phyloP scores from a whole-genome alignment of 2,113 vertebrate species.

The Nerophis lumbriciformis region DNA sequence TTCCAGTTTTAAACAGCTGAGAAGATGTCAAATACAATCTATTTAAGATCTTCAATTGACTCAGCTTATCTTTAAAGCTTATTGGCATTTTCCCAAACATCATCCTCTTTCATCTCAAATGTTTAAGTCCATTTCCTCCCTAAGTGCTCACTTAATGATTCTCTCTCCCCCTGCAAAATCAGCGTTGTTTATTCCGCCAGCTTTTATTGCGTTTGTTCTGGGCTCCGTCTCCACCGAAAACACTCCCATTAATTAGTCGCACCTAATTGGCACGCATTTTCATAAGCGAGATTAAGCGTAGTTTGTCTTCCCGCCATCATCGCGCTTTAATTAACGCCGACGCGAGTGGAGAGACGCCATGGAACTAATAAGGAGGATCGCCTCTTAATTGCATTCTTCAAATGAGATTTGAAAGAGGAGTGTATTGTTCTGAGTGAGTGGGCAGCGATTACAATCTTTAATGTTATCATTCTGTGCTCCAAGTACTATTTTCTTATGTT shows the following conservation, averaged over 20 bases:
- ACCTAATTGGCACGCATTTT: constrained; percentile 22
- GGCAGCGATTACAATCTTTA: constrained; percentile 28
- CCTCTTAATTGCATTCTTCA: constrained; percentile 22
- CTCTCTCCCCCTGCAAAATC: constrained; percentile 4
- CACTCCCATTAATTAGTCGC: constrained; percentile 19
- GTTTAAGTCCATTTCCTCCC: neutral
- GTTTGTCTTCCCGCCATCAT: constrained; percentile 33
- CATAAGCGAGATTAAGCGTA: constrained; percentile 30
- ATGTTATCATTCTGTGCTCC: neutral
- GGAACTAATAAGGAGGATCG: constrained; percentile 12
- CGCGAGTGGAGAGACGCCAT: constrained; percentile 2
- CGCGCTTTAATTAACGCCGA: constrained; percentile 22
- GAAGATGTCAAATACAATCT: too few relatives aligned
- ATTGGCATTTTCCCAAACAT: too few relatives aligned
- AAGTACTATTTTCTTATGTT: constrained; percentile 13
- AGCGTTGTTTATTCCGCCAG: too few relatives aligned
- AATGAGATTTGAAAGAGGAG: constrained; percentile 20
- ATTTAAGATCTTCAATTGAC: too few relatives aligned
- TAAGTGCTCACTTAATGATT: neutral
- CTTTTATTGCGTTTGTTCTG: neutral
- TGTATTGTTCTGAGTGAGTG: constrained; percentile 11
- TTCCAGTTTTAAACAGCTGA: too few relatives aligned
- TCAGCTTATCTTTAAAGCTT: too few relatives aligned
- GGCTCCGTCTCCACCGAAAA: too few relatives aligned
- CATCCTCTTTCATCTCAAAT: too few relatives aligned